These are phyloP conservation scores for Tenebrosternarchus preto DNA, from an alignment of 2,113 vertebrate genomes.

Conservation along the genomic window DNA sequence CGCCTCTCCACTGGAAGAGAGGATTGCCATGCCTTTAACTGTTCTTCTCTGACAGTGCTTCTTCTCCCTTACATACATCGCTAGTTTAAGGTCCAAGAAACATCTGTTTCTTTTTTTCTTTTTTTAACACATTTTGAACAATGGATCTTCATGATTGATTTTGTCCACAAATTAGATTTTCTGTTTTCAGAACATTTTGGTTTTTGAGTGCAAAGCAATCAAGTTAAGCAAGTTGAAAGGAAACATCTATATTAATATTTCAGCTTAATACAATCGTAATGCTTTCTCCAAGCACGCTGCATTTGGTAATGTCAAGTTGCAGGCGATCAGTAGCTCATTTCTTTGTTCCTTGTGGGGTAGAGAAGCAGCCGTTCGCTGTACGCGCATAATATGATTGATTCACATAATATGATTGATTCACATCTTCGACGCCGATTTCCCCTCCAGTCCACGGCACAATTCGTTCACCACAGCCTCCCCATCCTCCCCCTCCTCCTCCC, in stretches of 20 bases:
- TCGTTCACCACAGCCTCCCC: conserved; percentile 36
- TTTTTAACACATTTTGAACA: conserved; percentile 40
- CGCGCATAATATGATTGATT: conserved; percentile 60
- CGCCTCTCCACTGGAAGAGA: conserved; percentile 3
- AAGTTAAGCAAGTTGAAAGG: conserved; percentile 47
- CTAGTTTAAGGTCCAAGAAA: conserved; percentile 33
- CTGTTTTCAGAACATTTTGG: conserved; percentile 36
- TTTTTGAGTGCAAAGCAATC: conserved; percentile 47
- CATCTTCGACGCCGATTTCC: conserved; percentile 52
- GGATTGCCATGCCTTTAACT: background rate
- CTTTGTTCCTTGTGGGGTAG: conserved; percentile 52
- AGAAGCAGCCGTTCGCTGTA: conserved; percentile 48
- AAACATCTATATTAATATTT: conserved; percentile 59
- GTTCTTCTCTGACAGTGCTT: conserved; percentile 11
- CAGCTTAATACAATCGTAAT: conserved; percentile 54
- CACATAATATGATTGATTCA: conserved; percentile 61
- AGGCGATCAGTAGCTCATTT: conserved; percentile 58
- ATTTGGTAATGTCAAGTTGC: conserved; percentile 55
- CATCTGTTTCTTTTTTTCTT: conserved; percentile 14
- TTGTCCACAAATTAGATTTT: conserved; percentile 50
- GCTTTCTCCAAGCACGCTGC: conserved; percentile 52
- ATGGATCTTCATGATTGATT: conserved; percentile 51
- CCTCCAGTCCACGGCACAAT: conserved; percentile 46
- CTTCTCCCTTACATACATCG: conserved; percentile 3
- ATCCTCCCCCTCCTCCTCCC: background rate